Evolutionary conservation across 2,797 vertebrate species (phyloP).

Genomic region (Champsocephalus esox): DNA sequence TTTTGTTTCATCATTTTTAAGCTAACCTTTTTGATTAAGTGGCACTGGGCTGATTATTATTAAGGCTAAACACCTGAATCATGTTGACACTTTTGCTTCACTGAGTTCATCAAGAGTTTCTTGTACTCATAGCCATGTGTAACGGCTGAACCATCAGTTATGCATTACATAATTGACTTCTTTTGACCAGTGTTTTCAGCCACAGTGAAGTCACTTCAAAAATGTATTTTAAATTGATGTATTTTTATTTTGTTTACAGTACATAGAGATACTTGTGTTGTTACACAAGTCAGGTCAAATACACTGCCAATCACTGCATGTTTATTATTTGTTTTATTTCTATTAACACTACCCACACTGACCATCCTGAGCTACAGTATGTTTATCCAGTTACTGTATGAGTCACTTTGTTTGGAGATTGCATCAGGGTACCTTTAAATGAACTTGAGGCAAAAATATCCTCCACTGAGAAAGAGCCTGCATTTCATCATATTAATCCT

Average conservation of each 20-base stretch:
- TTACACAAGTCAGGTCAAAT: not conserved
- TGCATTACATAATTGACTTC: too few relatives aligned
- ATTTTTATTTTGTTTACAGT: too few relatives aligned
- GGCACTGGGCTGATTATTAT: too few relatives aligned
- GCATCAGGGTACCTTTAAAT: constrained; percentile 9
- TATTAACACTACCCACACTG: not conserved
- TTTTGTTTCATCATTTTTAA: too few relatives aligned
- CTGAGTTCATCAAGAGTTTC: not conserved
- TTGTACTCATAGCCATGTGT: too few relatives aligned
- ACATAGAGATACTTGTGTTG: not conserved
- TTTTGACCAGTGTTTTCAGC: too few relatives aligned
- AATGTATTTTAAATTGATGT: too few relatives aligned
- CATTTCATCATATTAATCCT: not conserved
- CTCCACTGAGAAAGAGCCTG: not conserved
- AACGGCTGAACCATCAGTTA: too few relatives aligned
- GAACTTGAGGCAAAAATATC: not conserved
- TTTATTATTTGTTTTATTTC: not conserved
- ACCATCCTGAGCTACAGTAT: not conserved
- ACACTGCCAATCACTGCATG: not conserved
- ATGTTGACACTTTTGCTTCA: too few relatives aligned
- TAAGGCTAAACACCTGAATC: too few relatives aligned
- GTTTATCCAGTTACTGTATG: not conserved
- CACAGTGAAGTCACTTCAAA: too few relatives aligned
- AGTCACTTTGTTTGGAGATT: constrained; percentile 9
- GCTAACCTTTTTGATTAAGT: too few relatives aligned